Conservation (phyloP, 2,113 vertebrate genomes). For the Castor canadensis region DNA sequence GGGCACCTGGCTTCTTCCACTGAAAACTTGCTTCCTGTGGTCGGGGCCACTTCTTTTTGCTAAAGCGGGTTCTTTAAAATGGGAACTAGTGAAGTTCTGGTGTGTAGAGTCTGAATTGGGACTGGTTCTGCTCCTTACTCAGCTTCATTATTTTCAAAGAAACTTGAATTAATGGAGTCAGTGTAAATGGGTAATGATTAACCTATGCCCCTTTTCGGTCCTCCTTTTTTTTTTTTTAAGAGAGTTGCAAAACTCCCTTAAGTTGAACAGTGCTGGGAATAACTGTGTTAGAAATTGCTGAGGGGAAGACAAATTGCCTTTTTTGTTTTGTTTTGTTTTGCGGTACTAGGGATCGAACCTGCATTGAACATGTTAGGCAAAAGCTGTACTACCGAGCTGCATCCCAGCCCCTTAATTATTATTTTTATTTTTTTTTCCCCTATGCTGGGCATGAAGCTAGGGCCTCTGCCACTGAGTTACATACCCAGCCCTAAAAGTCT, state of each 20-base stretch:
- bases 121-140: neutral
- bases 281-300: neutral
- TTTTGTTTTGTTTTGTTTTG: too few species aligned
- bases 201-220: accelerated
- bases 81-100: neutral
- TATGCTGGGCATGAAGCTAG: too few species aligned
- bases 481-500: neutral
- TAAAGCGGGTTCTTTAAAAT: accelerated
- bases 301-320: too few species aligned
- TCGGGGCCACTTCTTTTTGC: neutral
- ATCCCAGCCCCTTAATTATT: too few species aligned
- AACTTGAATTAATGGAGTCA: neutral
- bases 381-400: too few species aligned
- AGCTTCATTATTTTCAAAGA: neutral
- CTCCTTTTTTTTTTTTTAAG: neutral
- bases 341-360: too few species aligned
- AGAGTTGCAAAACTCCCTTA: neutral
- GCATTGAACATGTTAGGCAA: too few species aligned
- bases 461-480: too few species aligned
- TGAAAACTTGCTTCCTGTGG: neutral
- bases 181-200: accelerated
- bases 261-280: neutral
- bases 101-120: neutral
- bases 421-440: too few species aligned
- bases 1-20: neutral